Base-by-base conservation (phyloP, 2,888 invertebrate species). In the Salpingus planirostris region DNA sequence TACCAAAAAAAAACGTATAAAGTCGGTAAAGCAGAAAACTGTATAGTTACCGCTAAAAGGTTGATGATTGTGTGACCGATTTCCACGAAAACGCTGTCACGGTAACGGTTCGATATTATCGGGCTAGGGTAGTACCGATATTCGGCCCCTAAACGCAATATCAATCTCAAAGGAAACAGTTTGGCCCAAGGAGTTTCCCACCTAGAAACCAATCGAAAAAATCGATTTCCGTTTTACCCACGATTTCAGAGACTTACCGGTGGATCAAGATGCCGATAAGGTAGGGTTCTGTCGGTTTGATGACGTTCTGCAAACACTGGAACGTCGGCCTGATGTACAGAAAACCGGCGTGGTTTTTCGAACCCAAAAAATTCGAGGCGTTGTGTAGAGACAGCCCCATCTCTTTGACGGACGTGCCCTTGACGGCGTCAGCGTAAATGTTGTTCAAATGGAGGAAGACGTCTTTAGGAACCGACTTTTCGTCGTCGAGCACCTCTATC, bases 1-100 rank as follows among this genome's bases (percentile, higher is more conserved):
- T 75, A 47, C 12, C 11, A 38, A 30, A 25, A 27, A 11, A 26
- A 35, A 12, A 29, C 11, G 24, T 22, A n/a, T n/a, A n/a, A n/a
- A n/a, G n/a, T n/a, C n/a, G n/a, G n/a, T n/a, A n/a, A 26, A 26
- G 11, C 24, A 24, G 10, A 26, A 26, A 26, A 26, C 15, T 12
- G 7, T 5, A 10, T 31, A 63, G 66, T 64, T 57, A 73, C 73
- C 6, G 85, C 87, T 43, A 89, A 64, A 31, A 90, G 72, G 66
- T 86, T 88, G 63, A 90, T 86, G 38, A 90, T 85, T 6, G 89
- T 89, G 57, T 88, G 87, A 1, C 88, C 87, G 36, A 89, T 82
- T 66, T 89, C 88, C 15, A 76, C 81, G 59, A 81, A 90, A 3
- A 88, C 80, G 1, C 88, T 79, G 45, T 82, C 80, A 8, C 89